Percentiles rank a stretch among this genome's conserved stretches.
phyloP scores from a whole-genome alignment of 1,140 invertebrate genomes.

The Eurosta solidaginis region DNA sequence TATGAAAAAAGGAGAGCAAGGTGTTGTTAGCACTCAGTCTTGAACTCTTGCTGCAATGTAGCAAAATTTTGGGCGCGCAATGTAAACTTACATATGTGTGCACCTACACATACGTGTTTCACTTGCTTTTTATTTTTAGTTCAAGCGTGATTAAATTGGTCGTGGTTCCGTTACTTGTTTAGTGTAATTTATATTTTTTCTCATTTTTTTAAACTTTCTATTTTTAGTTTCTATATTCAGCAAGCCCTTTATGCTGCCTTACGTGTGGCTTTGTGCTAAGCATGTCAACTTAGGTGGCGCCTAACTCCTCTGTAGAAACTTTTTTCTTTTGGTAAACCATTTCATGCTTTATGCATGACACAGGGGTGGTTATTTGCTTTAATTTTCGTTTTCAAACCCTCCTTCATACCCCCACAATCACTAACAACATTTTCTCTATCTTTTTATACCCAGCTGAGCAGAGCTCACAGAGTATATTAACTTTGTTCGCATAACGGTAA shows the following conservation, averaged over 20 bases:
- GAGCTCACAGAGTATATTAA: no score
- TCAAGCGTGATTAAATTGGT: not conserved
- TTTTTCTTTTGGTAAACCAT: not conserved
- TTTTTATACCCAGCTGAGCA: no score
- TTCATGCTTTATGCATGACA: not conserved
- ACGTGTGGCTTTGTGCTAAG: not conserved
- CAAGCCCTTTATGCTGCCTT: not conserved
- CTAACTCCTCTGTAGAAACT: no score
- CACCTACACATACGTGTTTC: no score
- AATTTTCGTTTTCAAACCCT: not conserved
- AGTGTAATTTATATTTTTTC: no score
- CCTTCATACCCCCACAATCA: no score
- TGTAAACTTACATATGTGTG: not conserved
- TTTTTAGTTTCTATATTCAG: not conserved
- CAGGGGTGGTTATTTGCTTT: not conserved
- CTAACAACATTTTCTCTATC: no score
- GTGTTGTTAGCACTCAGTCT: not conserved
- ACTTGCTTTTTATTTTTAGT: not conserved
- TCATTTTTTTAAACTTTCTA: not conserved
- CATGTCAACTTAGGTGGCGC: no score
- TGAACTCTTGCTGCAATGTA: not conserved
- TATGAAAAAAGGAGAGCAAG: not conserved
- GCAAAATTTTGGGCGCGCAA: not conserved
- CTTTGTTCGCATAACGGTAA: no score
- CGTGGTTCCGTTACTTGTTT: not conserved